Percentiles rank a stretch among this genome's conserved stretches.
Conservation (phyloP, 2,797 vertebrate species). For the Sebastes taczanowskii region DNA sequence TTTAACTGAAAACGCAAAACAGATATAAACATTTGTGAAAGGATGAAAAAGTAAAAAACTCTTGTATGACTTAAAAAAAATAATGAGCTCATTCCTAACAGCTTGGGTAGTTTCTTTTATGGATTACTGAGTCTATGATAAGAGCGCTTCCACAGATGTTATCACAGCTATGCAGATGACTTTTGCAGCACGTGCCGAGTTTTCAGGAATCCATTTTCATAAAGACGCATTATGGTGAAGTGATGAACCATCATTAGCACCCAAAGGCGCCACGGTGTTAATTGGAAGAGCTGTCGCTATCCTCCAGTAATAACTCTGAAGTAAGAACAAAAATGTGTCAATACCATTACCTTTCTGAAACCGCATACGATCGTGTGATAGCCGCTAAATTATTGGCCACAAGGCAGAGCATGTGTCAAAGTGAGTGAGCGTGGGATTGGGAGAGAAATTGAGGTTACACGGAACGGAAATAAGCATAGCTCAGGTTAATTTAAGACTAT, state of each 20-base stretch:
- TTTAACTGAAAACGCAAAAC: background rate
- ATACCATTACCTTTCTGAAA: slow-evolving; percentile 28
- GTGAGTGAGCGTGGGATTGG: background rate
- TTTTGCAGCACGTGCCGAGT: slow-evolving; percentile 19
- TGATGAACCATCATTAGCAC: slow-evolving; percentile 53
- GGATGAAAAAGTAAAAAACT: background rate
- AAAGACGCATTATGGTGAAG: slow-evolving; percentile 46
- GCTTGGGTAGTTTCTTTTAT: slow-evolving; percentile 21
- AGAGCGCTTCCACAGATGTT: slow-evolving; percentile 40
- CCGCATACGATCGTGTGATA: slow-evolving; percentile 4
- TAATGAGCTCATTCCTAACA: slow-evolving; percentile 11
- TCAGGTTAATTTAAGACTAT: slow-evolving; percentile 75
- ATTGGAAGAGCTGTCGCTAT: slow-evolving; percentile 48
- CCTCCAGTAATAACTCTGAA: slow-evolving; percentile 21
- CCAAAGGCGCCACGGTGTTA: slow-evolving; percentile 37
- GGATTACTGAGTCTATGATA: slow-evolving; percentile 25
- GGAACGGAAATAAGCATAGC: slow-evolving; percentile 33
- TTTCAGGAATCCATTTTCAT: slow-evolving; percentile 52
- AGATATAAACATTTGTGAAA: background rate
- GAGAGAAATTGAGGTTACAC: slow-evolving; percentile 9
- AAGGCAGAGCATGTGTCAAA: slow-evolving; percentile 36
- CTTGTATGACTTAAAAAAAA: background rate
- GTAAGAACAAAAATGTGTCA: slow-evolving; percentile 1
- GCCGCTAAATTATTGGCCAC: slow-evolving; percentile 41
- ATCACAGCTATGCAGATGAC: slow-evolving; percentile 28